A percentile compares a stretch with the other conserved stretches of the same genome.
Conservation (phyloP, 2,113 vertebrate genomes). For the Apodemus speciosus region DNA sequence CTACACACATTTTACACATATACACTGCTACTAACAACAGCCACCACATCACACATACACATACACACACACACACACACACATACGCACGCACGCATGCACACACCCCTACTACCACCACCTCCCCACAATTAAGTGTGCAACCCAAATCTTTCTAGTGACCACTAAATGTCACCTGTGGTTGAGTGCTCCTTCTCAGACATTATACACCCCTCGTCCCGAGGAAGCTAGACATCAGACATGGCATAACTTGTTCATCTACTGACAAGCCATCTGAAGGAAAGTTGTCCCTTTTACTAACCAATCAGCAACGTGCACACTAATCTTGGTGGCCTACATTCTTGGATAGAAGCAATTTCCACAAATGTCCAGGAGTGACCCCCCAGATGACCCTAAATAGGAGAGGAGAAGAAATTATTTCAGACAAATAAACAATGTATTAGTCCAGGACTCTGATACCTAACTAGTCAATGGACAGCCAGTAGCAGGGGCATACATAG, state of each 20-base stretch:
- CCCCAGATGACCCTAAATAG: background rate
- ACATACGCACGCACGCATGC: too few relatives aligned
- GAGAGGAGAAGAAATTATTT: slow-evolving; percentile 23
- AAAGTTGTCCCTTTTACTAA: background rate
- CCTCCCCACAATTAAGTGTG: background rate
- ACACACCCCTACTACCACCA: background rate
- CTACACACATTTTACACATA: background rate
- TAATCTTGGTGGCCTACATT: background rate
- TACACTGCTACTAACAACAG: background rate
- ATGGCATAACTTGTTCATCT: background rate
- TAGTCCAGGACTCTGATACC: background rate
- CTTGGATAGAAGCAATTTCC: background rate
- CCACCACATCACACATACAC: background rate
- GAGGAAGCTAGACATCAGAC: background rate
- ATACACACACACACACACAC: background rate
- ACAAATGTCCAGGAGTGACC: background rate
- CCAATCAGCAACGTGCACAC: background rate
- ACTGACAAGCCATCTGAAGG: background rate
- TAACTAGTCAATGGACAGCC: background rate
- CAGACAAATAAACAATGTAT: background rate
- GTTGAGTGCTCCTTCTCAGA: background rate
- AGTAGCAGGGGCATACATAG: background rate
- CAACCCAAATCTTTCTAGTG: background rate
- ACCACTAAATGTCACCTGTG: background rate
- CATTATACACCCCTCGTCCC: background rate